These are phyloP conservation scores for Enteromius fasciolatus DNA, from an alignment of 2,797 vertebrate genomes.

Conservation along the genomic window DNA sequence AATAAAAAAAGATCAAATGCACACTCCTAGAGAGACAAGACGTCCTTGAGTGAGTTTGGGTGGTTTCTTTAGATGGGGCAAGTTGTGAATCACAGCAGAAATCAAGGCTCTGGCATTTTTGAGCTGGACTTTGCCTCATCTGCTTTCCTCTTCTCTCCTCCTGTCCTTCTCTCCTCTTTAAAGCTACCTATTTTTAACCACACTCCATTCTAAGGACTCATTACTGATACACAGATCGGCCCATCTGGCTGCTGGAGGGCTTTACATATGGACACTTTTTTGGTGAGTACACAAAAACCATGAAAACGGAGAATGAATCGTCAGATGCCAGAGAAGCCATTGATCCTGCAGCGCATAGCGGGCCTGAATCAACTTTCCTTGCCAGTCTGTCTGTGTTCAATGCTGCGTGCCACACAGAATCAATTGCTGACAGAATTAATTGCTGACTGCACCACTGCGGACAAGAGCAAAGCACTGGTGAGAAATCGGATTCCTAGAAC, in stretches of 20 bases:
- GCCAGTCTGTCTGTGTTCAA: conserved; percentile 23
- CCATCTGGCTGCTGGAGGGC: conserved; percentile 5
- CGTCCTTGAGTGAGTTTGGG: background rate
- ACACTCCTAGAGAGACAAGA: background rate
- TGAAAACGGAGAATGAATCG: conserved; percentile 9
- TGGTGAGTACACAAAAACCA: background rate
- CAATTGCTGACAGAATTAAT: conserved; percentile 34
- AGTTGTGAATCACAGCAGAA: background rate
- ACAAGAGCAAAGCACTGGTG: background rate
- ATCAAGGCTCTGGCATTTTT: background rate
- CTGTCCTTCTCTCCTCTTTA: conserved; percentile 26
- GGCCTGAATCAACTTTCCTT: conserved; percentile 12
- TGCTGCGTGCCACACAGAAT: conserved; percentile 32
- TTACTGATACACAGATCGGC: conserved; percentile 26
- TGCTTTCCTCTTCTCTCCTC: background rate
- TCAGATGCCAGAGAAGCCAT: conserved; percentile 5
- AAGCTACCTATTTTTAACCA: conserved; percentile 34
- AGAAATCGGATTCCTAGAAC: background rate
- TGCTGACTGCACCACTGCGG: conserved; percentile 31
- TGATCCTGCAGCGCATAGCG: conserved; percentile 15
- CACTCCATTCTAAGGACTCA: conserved; percentile 27
- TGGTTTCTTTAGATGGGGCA: background rate
- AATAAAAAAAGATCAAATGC: background rate
- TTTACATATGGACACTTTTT: background rate
- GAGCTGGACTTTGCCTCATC: background rate